Evolutionary conservation across 2,888 invertebrate genomes (phyloP).

Genomic region (Orgyia antiqua): DNA sequence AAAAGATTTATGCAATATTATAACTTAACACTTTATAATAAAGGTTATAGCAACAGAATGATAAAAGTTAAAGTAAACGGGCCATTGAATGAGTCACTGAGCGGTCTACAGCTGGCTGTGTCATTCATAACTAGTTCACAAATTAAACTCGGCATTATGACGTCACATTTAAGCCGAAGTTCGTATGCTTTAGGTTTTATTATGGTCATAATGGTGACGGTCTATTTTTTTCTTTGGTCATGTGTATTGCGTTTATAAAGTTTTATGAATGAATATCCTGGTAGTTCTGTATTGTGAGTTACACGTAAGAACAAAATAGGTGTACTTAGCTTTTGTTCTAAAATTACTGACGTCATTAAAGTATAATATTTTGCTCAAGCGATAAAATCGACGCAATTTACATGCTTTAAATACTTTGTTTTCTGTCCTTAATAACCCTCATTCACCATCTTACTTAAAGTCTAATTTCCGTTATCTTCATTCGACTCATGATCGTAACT

Average conservation of each 20-base stretch:
- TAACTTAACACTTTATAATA: conserved; percentile 2
- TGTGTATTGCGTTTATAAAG: conserved; percentile 3
- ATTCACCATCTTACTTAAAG: too few relatives aligned
- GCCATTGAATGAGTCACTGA: conserved; percentile 51
- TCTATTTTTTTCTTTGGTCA: conserved; percentile 16
- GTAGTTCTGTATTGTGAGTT: background rate
- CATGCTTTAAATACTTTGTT: too few relatives aligned
- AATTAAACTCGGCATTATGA: conserved; percentile 33
- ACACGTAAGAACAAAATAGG: background rate
- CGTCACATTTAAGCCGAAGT: conserved; percentile 32
- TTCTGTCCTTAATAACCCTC: too few relatives aligned
- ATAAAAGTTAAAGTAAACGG: conserved; percentile 34
- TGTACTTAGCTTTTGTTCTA: too few relatives aligned
- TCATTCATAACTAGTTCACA: conserved; percentile 51
- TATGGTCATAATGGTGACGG: conserved; percentile 15
- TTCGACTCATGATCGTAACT: too few relatives aligned
- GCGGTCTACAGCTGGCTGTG: conserved; percentile 54
- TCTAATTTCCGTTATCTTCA: too few relatives aligned
- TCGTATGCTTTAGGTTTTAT: conserved; percentile 20
- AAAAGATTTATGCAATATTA: conserved; percentile 11
- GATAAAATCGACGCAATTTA: too few relatives aligned
- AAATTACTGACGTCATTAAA: too few relatives aligned
- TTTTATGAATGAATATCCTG: conserved; percentile 14
- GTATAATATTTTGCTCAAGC: too few relatives aligned
- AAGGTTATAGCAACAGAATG: conserved; percentile 5